Base-by-base conservation (phyloP, 2,797 vertebrate genomes). In the Mus minutoides region DNA sequence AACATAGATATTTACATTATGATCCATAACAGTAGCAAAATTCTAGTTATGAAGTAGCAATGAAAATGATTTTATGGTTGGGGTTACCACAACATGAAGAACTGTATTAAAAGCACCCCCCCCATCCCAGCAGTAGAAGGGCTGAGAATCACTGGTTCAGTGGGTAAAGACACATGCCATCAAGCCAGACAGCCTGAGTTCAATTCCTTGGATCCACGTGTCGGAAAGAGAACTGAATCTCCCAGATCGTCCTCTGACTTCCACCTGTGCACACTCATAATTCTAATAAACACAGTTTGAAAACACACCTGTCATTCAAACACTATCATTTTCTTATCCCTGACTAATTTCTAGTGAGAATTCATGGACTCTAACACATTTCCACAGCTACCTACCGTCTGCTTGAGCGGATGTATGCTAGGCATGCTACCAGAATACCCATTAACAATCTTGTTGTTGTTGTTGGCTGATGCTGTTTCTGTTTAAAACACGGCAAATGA, bases 301-400 rank as follows among this genome's bases (percentile, higher is more conserved):
- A 56, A 56, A 56, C 34, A 6, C 22, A 21, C 14, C 26, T 86
- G 64, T 2, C 10, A 87, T 62, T 75, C 22, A 91, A 73, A 88
- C 1, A 22, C 46, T 49, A 40, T 73, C 34, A 69, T 40, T 67
- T 62, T 78, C 10, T 86, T 71, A 79, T 64, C 31, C n/a, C 16
- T 56, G 3, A 0, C 56, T 40, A 71, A 40, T 93, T 91, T 83
- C 54, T 67, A 29, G n/a, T 62, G 22, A 62, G 73, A 89, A 34
- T 69, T 79, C 52, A 76, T 40, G 49, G 46, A 90, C 77, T 92
- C 80, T 31, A 92, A 92, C 76, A 40, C 54, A 62, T 86, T 91
- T 78, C 46, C 37, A 40, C 13, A 37, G 6, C 2, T 26, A 26
- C 1, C 34, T 37, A 52, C 3, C 13, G 8, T 49, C 24, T 34